A percentile compares a stretch with the other conserved stretches of the same genome.
These are phyloP conservation scores for Spongilla lacustris DNA, from an alignment of 37 sponge, comb jelly and placozoan genomes.

Conservation along the genomic window DNA sequence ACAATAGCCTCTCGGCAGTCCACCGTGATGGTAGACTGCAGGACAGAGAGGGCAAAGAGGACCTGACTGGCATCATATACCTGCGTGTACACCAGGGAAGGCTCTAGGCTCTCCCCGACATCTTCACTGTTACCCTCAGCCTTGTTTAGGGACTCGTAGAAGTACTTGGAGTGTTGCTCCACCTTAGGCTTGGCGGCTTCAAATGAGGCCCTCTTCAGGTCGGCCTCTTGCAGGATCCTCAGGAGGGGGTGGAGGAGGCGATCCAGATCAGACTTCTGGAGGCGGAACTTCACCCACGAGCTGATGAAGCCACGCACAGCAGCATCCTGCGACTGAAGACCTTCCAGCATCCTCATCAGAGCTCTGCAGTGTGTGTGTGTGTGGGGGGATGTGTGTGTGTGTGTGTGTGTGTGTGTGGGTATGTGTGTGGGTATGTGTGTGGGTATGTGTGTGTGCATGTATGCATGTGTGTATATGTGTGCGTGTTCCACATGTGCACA, in stretches of 20 bases:
- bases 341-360: slow-evolving; percentile 60
- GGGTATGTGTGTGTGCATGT: too few relatives aligned
- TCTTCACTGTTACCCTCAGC: slow-evolving; percentile 2
- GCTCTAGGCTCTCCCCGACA: slow-evolving; percentile 8
- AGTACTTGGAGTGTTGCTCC: slow-evolving; percentile 40
- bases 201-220: neutral
- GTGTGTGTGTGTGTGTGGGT: too few relatives aligned
- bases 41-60: slow-evolving; percentile 45
- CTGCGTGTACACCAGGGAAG: slow-evolving; percentile 24
- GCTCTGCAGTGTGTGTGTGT: slow-evolving; percentile 19
- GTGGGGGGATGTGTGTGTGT: too few relatives aligned
- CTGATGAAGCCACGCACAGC: slow-evolving; percentile 25
- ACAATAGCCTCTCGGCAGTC: slow-evolving; percentile 17
- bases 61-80: slow-evolving; percentile 37
- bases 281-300: slow-evolving; percentile 37
- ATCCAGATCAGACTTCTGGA: neutral
- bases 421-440: too few relatives aligned
- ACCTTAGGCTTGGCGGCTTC: neutral
- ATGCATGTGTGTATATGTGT: too few relatives aligned
- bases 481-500: too few relatives aligned
- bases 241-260: slow-evolving; percentile 42
- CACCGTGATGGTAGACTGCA: neutral
- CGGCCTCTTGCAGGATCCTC: slow-evolving; percentile 36
- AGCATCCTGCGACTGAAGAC: slow-evolving; percentile 35
- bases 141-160: slow-evolving; percentile 20